A percentile compares a stretch with the other conserved stretches of the same genome.
Evolutionary conservation across 2,113 vertebrate species (phyloP).

Genomic region (Mormoops blainvillei): DNA sequence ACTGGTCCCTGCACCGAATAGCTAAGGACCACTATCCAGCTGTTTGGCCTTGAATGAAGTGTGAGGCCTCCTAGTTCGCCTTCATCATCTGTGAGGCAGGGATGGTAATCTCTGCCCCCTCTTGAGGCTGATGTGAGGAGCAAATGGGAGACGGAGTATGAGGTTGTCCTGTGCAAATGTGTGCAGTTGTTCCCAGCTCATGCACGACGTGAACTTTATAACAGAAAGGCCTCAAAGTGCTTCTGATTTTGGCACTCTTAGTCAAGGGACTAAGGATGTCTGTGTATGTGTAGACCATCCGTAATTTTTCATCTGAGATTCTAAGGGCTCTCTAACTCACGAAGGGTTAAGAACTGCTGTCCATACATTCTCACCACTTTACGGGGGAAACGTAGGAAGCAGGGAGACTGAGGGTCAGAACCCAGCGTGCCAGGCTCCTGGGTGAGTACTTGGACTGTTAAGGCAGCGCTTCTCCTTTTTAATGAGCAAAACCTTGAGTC

Average conservation of each 20-base stretch:
- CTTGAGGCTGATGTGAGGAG: not conserved
- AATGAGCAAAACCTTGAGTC: constrained; percentile 4
- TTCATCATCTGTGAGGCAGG: not conserved
- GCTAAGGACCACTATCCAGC: not conserved
- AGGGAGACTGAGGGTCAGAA: not conserved
- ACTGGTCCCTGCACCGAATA: not conserved
- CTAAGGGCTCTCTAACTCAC: not conserved
- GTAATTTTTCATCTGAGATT: not conserved
- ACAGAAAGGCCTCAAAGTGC: not conserved
- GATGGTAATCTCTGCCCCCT: not conserved
- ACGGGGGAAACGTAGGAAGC: not conserved
- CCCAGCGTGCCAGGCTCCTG: not conserved
- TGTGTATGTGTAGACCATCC: not conserved
- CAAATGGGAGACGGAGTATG: not conserved
- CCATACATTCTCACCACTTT: not conserved
- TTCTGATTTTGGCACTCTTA: not conserved
- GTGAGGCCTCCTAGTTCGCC: not conserved
- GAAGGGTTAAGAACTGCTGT: not conserved
- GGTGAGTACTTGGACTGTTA: not conserved
- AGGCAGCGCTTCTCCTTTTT: not conserved
- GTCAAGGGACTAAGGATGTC: not conserved
- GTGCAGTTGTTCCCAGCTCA: rapidly evolving
- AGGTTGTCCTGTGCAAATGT: not conserved
- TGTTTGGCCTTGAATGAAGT: not conserved
- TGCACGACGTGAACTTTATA: not conserved